These are phyloP conservation scores for Poecile montanus DNA, from an alignment of 2,797 vertebrate genomes.

Conservation along the genomic window DNA sequence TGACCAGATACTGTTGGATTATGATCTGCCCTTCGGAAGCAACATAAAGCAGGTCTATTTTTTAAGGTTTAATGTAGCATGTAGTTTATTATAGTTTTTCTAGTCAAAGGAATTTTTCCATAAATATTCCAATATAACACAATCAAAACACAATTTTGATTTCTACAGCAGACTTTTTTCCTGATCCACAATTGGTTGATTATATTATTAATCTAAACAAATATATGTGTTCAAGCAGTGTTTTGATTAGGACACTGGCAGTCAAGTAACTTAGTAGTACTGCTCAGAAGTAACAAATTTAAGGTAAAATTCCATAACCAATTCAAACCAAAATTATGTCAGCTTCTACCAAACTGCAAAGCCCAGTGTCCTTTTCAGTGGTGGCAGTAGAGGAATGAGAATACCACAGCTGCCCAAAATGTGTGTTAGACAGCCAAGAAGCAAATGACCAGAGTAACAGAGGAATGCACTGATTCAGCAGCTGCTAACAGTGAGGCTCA, in stretches of 20 bases:
- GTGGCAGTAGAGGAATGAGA: not conserved
- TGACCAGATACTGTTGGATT: constrained; percentile 42
- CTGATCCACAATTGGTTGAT: not conserved
- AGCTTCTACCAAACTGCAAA: not conserved
- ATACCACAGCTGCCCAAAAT: constrained; percentile 23
- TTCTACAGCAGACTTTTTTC: not conserved
- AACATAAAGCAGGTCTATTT: not conserved
- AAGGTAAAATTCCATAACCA: not conserved
- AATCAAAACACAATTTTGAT: constrained; percentile 32
- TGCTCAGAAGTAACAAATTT: not conserved
- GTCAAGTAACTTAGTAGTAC: not conserved
- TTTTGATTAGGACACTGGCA: constrained; percentile 3
- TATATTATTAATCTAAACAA: constrained; percentile 35
- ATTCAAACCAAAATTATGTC: not conserved
- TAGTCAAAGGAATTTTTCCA: constrained; percentile 32
- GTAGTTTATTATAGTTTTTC: constrained; percentile 32
- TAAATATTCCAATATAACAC: constrained; percentile 25
- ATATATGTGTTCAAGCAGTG: not conserved
- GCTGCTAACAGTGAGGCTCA: constrained; percentile 9
- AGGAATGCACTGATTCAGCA: constrained; percentile 64
- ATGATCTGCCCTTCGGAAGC: constrained; percentile 20
- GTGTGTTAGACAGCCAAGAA: not conserved
- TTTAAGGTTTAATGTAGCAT: constrained; percentile 30
- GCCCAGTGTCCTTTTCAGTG: not conserved
- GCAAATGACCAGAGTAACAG: not conserved